Conservation (phyloP, 1,140 invertebrate genomes). For the Dufourea novaeangliae region DNA sequence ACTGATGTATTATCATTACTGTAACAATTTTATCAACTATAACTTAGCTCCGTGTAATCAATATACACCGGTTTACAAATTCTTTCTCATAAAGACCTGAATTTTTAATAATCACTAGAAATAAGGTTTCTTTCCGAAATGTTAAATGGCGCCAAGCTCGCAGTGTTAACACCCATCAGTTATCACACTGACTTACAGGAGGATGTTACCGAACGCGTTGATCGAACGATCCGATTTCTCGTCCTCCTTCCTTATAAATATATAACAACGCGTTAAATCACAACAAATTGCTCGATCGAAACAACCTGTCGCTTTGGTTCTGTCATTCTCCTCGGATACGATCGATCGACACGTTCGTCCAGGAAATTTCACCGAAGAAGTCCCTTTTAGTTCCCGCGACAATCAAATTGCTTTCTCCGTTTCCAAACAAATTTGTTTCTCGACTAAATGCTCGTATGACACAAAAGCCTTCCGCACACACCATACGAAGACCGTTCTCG, state of each 20-base stretch:
- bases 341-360: constrained; percentile 2
- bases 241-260: not conserved
- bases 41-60: too few relatives aligned
- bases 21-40: too few relatives aligned
- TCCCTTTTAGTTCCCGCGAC: constrained; percentile 4
- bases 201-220: constrained; percentile 1
- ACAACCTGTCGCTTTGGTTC: constrained; percentile 16
- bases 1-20: too few relatives aligned
- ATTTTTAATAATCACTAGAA: not conserved
- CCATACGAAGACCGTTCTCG: constrained; percentile 26
- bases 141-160: not conserved
- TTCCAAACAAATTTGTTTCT: not conserved
- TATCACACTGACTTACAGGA: constrained; percentile 29
- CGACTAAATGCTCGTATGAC: too few relatives aligned
- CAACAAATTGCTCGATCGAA: not conserved
- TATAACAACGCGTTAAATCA: not conserved
- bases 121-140: not conserved
- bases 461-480: constrained; percentile 8
- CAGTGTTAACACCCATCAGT: not conserved
- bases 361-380: not conserved
- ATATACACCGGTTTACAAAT: too few relatives aligned
- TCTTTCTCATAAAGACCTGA: too few relatives aligned
- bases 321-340: not conserved
- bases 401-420: not conserved
- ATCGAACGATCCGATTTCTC: constrained; percentile 7